These are phyloP conservation scores for Melozone crissalis DNA, from an alignment of 2,113 vertebrate species.

Conservation along the genomic window DNA sequence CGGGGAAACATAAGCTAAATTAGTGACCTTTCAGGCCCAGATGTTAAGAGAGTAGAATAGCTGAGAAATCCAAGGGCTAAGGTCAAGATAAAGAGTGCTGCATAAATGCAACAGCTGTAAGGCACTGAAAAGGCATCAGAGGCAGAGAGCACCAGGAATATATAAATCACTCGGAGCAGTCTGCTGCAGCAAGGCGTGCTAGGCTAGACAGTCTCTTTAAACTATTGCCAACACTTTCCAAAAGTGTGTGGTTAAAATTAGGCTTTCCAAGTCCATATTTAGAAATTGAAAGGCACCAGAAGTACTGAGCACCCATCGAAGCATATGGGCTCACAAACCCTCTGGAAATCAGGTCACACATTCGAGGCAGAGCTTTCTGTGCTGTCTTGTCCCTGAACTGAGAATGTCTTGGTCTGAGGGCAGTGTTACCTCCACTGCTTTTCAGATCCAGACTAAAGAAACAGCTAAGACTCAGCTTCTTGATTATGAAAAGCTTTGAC, in stretches of 20 bases:
- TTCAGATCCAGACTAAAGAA: background rate
- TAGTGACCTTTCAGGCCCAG: constrained; percentile 58
- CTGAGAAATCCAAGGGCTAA: constrained; percentile 58
- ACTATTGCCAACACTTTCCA: constrained; percentile 59
- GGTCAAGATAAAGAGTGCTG: constrained; percentile 68
- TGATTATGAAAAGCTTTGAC: constrained; percentile 16
- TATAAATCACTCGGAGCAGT: constrained; percentile 19
- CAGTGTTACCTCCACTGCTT: too few relatives aligned
- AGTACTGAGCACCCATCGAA: constrained; percentile 35
- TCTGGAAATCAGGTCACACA: constrained; percentile 14
- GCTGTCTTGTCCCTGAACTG: background rate
- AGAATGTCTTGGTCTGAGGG: background rate
- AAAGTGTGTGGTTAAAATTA: constrained; percentile 61
- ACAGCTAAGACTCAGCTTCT: background rate
- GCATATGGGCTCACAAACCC: background rate
- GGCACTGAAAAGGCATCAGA: constrained; percentile 56
- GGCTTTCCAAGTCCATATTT: constrained; percentile 35
- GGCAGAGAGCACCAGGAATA: constrained; percentile 40
- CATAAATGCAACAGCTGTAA: constrained; percentile 39
- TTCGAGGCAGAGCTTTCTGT: background rate
- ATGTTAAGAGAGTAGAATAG: constrained; percentile 60
- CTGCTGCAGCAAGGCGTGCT: constrained; percentile 44
- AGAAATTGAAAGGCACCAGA: constrained; percentile 41
- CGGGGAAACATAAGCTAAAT: constrained; percentile 62
- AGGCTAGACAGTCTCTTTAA: constrained; percentile 58